These are phyloP conservation scores for Thyatira batis DNA, from an alignment of 2,888 invertebrate species.

Conservation along the genomic window DNA sequence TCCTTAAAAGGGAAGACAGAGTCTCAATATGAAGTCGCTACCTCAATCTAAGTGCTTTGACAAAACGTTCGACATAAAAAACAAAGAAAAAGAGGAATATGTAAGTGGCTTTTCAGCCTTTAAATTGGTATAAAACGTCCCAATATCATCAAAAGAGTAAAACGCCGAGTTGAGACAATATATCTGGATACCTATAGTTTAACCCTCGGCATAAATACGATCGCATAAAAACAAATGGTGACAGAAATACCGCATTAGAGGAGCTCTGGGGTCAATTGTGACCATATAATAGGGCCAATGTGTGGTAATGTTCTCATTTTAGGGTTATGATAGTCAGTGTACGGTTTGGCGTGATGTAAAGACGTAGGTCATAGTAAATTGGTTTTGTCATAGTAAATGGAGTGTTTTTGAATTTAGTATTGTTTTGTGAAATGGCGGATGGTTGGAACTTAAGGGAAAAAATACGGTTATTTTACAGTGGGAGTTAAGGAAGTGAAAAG, in stretches of 20 bases:
- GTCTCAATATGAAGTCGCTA: too few species aligned
- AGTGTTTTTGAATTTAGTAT: not conserved
- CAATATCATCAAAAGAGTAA: not conserved
- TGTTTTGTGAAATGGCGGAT: too few species aligned
- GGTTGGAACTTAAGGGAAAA: too few species aligned
- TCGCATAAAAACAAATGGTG: constrained; percentile 52
- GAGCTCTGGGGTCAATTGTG: constrained; percentile 23
- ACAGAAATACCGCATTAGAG: constrained; percentile 34
- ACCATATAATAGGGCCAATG: not conserved
- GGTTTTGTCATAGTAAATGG: not conserved
- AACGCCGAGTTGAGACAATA: not conserved
- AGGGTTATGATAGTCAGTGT: not conserved
- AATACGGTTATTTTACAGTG: too few species aligned
- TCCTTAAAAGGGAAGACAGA: too few species aligned
- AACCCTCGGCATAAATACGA: constrained; percentile 44
- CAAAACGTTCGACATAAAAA: too few species aligned
- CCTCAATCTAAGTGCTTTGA: too few species aligned
- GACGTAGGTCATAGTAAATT: not conserved
- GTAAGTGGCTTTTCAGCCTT: too few species aligned
- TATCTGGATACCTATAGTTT: constrained; percentile 24
- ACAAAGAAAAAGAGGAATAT: too few species aligned
- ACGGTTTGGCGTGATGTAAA: not conserved
- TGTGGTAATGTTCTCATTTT: not conserved
- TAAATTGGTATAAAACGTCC: not conserved
- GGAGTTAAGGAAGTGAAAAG: too few species aligned